Conservation (phyloP, 2,113 vertebrate genomes). For the Equus przewalskii region DNA sequence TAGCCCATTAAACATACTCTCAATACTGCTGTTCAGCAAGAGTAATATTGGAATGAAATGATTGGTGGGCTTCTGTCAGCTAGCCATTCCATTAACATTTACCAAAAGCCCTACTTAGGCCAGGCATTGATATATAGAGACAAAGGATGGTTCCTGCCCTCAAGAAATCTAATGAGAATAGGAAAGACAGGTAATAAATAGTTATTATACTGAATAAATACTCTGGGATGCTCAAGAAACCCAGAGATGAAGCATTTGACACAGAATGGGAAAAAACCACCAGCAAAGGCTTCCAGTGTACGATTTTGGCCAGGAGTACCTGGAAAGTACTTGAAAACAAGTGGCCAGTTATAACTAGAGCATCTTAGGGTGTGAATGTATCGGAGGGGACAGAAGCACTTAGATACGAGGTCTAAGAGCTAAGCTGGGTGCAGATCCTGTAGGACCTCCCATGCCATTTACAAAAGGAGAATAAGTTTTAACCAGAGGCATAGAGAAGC, state of each 20-base stretch:
- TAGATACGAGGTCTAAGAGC: background rate
- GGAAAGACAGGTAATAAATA: background rate
- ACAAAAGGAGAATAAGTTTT: background rate
- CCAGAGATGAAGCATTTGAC: background rate
- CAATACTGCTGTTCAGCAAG: background rate
- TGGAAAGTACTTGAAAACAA: background rate
- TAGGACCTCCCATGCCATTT: background rate
- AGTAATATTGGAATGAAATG: background rate
- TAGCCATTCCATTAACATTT: background rate
- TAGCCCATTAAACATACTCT: background rate
- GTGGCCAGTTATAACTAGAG: background rate
- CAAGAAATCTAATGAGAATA: slow-evolving; percentile 28
- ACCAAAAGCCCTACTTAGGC: background rate
- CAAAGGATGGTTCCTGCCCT: background rate
- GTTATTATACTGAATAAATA: background rate
- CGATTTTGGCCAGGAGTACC: background rate
- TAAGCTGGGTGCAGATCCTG: background rate
- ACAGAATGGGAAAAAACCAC: background rate
- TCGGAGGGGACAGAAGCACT: fast-evolving
- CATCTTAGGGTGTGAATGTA: background rate
- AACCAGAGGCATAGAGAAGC: background rate
- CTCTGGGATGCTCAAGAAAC: background rate
- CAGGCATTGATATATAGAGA: background rate
- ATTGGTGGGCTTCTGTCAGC: background rate
- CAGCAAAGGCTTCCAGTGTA: background rate